These are phyloP conservation scores for Oscheius onirici DNA, from an alignment of 2,888 invertebrate genomes.

Conservation along the genomic window DNA sequence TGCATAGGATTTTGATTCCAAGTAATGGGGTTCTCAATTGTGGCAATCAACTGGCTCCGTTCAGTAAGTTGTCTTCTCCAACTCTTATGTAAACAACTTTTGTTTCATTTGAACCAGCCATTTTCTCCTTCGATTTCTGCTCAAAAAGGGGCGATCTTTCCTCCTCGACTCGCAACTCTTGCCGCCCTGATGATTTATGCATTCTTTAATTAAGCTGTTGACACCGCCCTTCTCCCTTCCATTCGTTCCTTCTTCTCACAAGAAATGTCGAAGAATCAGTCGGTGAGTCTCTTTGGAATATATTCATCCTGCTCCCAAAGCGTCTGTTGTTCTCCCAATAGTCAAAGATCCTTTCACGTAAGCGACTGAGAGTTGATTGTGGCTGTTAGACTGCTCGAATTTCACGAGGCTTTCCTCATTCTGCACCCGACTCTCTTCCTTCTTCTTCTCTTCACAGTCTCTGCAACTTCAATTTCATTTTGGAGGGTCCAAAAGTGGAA, in stretches of 20 bases:
- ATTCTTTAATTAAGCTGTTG: conserved; percentile 30
- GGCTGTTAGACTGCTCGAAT: conserved; percentile 8
- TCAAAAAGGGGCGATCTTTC: neutral
- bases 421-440: neutral
- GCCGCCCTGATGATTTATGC: conserved; percentile 23
- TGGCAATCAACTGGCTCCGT: no score
- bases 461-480: neutral
- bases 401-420: conserved; percentile 16
- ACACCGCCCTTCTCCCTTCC: neutral
- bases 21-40: neutral
- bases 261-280: neutral
- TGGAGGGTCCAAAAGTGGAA: neutral
- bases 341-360: neutral
- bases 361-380: neutral
- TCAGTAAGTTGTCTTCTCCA: no score
- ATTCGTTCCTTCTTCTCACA: neutral
- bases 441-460: neutral
- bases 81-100: neutral
- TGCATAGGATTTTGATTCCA: neutral
- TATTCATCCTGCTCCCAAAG: no score
- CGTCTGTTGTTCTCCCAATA: no score
- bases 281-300: neutral
- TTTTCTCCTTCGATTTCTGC: neutral
- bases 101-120: neutral
- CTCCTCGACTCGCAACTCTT: neutral